Evolutionary conservation across 2,888 invertebrate genomes (phyloP).

Genomic region (Rotaria macrura): DNA sequence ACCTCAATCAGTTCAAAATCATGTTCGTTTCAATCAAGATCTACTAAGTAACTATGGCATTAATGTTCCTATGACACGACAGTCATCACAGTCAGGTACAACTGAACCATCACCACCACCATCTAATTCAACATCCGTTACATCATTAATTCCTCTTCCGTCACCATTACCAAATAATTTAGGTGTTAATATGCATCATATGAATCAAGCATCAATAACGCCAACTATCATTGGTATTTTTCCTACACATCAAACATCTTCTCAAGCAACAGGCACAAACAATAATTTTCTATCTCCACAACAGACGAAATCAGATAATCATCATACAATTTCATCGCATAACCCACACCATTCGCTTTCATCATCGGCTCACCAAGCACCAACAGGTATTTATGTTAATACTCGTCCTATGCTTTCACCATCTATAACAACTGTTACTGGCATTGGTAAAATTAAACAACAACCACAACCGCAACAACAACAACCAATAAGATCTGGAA

Average conservation of each 20-base stretch:
- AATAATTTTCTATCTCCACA: not conserved
- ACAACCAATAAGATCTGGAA: not conserved
- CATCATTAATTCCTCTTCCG: not conserved
- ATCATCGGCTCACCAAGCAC: not conserved
- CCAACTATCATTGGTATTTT: not conserved
- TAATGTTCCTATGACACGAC: not conserved
- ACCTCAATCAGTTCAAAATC: not conserved
- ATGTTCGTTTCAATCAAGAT: constrained; percentile 2
- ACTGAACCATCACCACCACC: not conserved
- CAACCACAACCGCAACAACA: not conserved
- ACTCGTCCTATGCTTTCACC: not conserved
- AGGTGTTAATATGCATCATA: constrained; percentile 15
- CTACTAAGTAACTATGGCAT: not conserved
- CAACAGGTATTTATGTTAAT: not conserved
- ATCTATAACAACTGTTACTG: not conserved
- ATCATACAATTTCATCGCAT: not conserved
- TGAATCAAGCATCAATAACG: not conserved
- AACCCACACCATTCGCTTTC: not conserved
- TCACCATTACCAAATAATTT: constrained; percentile 5
- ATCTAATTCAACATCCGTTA: not conserved
- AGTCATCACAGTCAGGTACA: not conserved
- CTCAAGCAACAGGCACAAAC: not conserved
- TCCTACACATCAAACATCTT: not conserved
- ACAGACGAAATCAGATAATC: not conserved
- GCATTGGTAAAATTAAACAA: not conserved